Conservation (phyloP, 2,113 vertebrate species). For the Pteropus alecto region DNA sequence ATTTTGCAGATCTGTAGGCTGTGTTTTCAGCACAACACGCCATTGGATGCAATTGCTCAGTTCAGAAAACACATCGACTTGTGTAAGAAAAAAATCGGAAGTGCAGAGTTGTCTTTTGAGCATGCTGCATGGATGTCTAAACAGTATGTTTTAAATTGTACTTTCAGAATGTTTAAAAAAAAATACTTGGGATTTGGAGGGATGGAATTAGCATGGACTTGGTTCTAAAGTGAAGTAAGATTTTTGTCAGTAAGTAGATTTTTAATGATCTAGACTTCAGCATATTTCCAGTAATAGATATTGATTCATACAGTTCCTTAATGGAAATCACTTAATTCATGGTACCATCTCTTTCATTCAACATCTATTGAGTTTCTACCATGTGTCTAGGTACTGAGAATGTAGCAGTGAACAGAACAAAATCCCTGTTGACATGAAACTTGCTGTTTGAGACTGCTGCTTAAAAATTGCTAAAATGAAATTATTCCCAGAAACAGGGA, state of each 20-base stretch:
- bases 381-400: neutral
- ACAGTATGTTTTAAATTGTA: slow-evolving; percentile 88
- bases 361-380: neutral
- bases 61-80: slow-evolving; percentile 98
- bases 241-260: neutral
- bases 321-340: neutral
- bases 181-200: neutral
- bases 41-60: slow-evolving; percentile 96
- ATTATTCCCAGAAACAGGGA: neutral
- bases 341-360: neutral
- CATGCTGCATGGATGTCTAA: slow-evolving; percentile 99
- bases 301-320: neutral
- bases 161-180: neutral
- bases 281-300: neutral
- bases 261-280: neutral
- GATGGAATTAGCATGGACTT: neutral
- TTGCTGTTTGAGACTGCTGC: neutral
- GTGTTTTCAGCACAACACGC: slow-evolving; percentile 98
- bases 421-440: neutral
- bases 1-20: slow-evolving; percentile 93
- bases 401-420: neutral
- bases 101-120: slow-evolving; percentile 95
- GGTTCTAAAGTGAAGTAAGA: neutral
- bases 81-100: slow-evolving; percentile 98
- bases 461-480: neutral